Evolutionary conservation across 1,140 invertebrate species (phyloP).

Genomic region (Aphelenchoides fujianensis): DNA sequence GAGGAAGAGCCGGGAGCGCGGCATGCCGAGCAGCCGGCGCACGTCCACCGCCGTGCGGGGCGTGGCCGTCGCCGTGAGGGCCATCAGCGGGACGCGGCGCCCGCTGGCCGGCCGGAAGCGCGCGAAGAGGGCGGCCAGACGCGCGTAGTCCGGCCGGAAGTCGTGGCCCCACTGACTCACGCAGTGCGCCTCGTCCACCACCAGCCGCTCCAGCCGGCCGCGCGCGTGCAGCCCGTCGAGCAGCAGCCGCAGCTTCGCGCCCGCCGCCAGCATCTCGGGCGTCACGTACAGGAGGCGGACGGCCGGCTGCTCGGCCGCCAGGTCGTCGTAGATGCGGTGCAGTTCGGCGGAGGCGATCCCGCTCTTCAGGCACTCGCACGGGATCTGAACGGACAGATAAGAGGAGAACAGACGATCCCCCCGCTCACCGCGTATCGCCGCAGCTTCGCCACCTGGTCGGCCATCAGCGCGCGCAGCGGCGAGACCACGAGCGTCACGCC

Average conservation of each 20-base stretch:
- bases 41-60: conserved; percentile 71
- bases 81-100: conserved; percentile 72
- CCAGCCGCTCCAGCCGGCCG: conserved; percentile 65
- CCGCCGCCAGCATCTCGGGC: conserved; percentile 33
- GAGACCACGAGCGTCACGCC: too few species aligned
- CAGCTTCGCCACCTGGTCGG: conserved; percentile 75
- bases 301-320: conserved; percentile 67
- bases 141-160: too few species aligned
- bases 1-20: conserved; percentile 64
- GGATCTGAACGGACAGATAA: too few species aligned
- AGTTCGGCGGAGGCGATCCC: conserved; percentile 27
- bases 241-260: too few species aligned
- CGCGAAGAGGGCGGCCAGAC: too few species aligned
- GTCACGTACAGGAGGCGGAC: too few species aligned
- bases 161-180: too few species aligned
- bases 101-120: conserved; percentile 79
- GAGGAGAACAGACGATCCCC: too few species aligned
- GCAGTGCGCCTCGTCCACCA: too few species aligned
- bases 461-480: too few species aligned
- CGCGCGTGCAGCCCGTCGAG: too few species aligned
- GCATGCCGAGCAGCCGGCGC: conserved; percentile 30
- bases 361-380: conserved; percentile 40
- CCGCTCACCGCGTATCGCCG: too few species aligned
- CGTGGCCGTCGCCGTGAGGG: conserved; percentile 77
- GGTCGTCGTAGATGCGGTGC: conserved; percentile 42